Evolutionary conservation across 2,113 vertebrate genomes (phyloP), one percentile per base, ranked within the genome.

Genomic region (Solea solea): DNA sequence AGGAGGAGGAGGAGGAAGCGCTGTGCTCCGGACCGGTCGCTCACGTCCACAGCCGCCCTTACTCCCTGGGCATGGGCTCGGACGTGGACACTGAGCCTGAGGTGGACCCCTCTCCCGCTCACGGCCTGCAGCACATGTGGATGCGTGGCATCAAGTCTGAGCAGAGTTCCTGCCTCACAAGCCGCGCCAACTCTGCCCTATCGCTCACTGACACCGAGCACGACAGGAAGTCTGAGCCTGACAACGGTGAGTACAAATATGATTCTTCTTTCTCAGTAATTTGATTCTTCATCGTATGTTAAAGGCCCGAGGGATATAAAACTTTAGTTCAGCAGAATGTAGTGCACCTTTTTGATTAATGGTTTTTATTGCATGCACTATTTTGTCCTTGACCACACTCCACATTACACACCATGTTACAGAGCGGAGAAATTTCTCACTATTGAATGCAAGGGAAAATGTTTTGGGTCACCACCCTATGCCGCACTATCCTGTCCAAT

Each of bases 171-270:
- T 97, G 96, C 72, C 89, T 98, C 79, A 96, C 97, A 1, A 98
- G 97, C 92, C 94, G 97, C 1, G 97, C 97, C 81, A 98, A 98
- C 88, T 98, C 97, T 0, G 96, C 96, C 0, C 84, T 98, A 60
- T 98, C 97, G 51, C 95, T 98, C 80, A 98, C 96, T 2, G 97
- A 98, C 90, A 98, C 97, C 3, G 97, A 98, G 90, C 97, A 97
- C 27, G 97, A 98, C 87, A 92, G 96, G 91, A 98, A 97, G 86
- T 98, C 96, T 28, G 96, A 98, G 84, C 95, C 94, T n/a, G 97
- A 98, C 81, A 97, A 96, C 27, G 97, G 97, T 98, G 94, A 97
- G 87, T 77, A 46, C 15, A 28, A 79, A 4, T 12, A 27, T 13
- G 11, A 42, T 56, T 63, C n/a, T 62, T 67, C 11, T 72, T n/a